Percentiles rank a stretch among this genome's conserved stretches.
Conservation (phyloP, 2,888 invertebrate species). For the Drosophila austrosaltans region DNA sequence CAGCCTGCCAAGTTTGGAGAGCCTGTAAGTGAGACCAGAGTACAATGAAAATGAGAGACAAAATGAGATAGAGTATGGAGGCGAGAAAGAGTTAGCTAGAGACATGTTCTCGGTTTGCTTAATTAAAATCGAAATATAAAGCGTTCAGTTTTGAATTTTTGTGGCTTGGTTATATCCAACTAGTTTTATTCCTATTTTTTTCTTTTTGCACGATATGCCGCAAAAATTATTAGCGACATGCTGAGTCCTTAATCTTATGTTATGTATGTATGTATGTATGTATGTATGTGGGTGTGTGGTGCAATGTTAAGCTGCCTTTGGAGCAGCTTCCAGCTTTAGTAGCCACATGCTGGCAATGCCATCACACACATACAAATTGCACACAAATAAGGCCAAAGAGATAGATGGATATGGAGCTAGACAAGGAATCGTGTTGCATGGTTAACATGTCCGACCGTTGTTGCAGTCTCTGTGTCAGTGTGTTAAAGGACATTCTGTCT, state of each 20-base stretch:
- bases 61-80: not conserved
- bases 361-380: constrained; percentile 59
- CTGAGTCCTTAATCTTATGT: constrained; percentile 52
- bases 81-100: not conserved
- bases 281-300: not conserved
- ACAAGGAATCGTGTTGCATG: constrained; percentile 48
- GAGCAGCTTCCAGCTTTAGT: constrained; percentile 33
- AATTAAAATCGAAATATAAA: constrained; percentile 52
- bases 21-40: constrained; percentile 82
- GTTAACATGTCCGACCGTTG: constrained; percentile 34
- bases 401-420: constrained; percentile 9
- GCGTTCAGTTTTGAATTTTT: constrained; percentile 26
- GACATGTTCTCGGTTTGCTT: constrained; percentile 24
- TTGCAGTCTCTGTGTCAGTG: constrained; percentile 65
- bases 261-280: not conserved
- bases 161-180: not conserved
- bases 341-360: constrained; percentile 45
- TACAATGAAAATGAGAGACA: not conserved
- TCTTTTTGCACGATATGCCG: constrained; percentile 32
- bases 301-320: not conserved
- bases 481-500: constrained; percentile 53
- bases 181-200: constrained; percentile 2
- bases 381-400: constrained; percentile 39
- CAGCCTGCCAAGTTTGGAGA: constrained; percentile 80
- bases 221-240: constrained; percentile 55